Base-by-base conservation (phyloP, 2,797 vertebrate species). In the Potorous gilbertii region DNA sequence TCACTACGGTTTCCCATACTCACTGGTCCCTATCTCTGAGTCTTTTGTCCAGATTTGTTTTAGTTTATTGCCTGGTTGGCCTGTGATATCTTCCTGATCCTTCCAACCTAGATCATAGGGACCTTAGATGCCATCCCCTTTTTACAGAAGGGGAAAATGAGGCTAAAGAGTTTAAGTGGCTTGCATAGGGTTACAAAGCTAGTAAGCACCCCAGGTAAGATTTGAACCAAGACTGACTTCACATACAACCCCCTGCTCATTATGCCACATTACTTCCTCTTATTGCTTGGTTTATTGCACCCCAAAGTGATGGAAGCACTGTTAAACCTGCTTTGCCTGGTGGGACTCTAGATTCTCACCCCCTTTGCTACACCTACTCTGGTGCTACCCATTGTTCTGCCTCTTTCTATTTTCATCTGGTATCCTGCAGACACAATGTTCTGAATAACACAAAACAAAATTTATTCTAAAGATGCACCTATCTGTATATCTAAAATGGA, bases 21-120 rank as follows among this genome's bases (percentile, higher is more conserved):
- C 55, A 27, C 8, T 81, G 52, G n/a, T 16, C 59, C 31, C 56
- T 40, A 28, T 74, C 56, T 94, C 92, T 91, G 54, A 91, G 50
- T 31, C 81, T 16, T 94, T 94, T 94, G 59, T 34, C 27, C 54
- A 94, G 92, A 87, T 27, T 29, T 56, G 40, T 90, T 56, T 91
- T 56, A 59, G 90, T 31, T 96, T 96, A 87, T 93, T 55, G 13
- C 54, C 55, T 59, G 1, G 55, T 24, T 93, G 57, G 94, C 54
- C 28, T 94, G 9, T 18, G 92, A 91, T 54, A 92, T 91, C 40
- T 52, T 31, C 57, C 90, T 46, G 14, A 87, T 90, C 52, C 24
- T 95, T 94, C 57, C 54, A 27, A 55, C 55, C 74, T 87, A 46
- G n/a, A 40, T 21, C 66, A 46, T 40, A 46, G 5, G 66, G 66